Evolutionary conservation across 2,888 invertebrate species (phyloP), one percentile per base, ranked within the genome.

Genomic region (Hypomecis atomaria): DNA sequence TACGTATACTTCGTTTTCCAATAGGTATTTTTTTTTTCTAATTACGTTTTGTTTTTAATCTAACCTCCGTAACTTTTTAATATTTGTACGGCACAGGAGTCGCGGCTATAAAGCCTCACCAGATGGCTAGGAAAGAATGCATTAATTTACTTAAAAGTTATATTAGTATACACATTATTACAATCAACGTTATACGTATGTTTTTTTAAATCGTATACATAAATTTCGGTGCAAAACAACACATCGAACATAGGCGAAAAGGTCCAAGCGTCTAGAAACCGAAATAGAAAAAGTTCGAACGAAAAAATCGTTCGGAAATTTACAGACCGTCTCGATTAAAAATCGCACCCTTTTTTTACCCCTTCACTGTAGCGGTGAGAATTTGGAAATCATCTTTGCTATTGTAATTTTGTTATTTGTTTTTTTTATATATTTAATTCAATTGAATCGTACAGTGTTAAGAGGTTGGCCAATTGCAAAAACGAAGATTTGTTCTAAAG

Each of bases 391-490:
- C 70, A 75, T 58, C 45, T 72, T 73, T 60, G 76, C 70, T 76
- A 72, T 69, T 50, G 61, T 66, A 66, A 73, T 69, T 73, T 10
- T 68, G 71, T 74, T 77, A 76, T 84, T 77, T 23, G 23, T 23
- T 23, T 23, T 23, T 23, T 23, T n/a, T n/a, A n/a, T n/a, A n/a
- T n/a, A 23, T 78, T 82, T 78, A 80, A 80, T 82, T 78, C 78
- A 83, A 81, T 83, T 80, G 77, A 81, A 82, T 87, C 82, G 86
- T 89, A 93, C 93, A 93, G 91, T 92, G 92, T 84, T 79, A 85
- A 88, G 90, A 90, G 91, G 92, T 88, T 92, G 93, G 93, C 93
- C 93, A 92, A 93, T 93, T 93, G 93, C 93, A 93, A 93, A 93
- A 93, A 93, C 93, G 93, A 93, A 93, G 93, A 90, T 93, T 93